Percentiles rank a stretch among this genome's conserved stretches.
Conservation (phyloP, 2,113 vertebrate species). For the Sminthopsis crassicaudata region DNA sequence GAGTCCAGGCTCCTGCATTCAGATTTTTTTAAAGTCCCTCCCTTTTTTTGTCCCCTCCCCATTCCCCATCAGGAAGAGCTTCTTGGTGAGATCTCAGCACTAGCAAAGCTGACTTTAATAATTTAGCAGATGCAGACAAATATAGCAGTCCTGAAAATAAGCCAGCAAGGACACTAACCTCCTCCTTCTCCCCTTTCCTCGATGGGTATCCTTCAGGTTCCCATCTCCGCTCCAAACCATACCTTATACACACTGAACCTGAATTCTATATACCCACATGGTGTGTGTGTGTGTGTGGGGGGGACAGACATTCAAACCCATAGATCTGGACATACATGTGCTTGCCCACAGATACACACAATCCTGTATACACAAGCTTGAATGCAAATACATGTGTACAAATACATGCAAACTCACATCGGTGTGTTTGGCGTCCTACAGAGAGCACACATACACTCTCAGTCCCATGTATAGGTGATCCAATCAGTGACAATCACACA, state of each 20-base stretch:
- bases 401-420: not conserved
- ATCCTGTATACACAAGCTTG: not conserved
- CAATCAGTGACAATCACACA: not conserved
- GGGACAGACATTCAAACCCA: not conserved
- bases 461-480: not conserved
- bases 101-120: conserved; percentile 66
- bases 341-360: not conserved
- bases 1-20: not conserved
- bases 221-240: not conserved
- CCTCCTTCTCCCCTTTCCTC: conserved; percentile 54
- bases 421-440: not conserved
- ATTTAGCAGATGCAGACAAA: conserved; percentile 79
- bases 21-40: not conserved
- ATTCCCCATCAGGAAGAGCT: conserved; percentile 69
- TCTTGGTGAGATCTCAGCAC: conserved; percentile 54
- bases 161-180: conserved; percentile 45
- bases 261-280: not conserved
- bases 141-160: conserved; percentile 81
- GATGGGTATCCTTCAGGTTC: not conserved
- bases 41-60: conserved; percentile 52
- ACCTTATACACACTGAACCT: not conserved
- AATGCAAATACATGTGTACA: not conserved
- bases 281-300: not conserved
- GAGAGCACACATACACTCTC: not conserved
- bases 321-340: not conserved